Evolutionary conservation across 1,140 invertebrate species (phyloP).

Genomic region (Ooceraea biroi): DNA sequence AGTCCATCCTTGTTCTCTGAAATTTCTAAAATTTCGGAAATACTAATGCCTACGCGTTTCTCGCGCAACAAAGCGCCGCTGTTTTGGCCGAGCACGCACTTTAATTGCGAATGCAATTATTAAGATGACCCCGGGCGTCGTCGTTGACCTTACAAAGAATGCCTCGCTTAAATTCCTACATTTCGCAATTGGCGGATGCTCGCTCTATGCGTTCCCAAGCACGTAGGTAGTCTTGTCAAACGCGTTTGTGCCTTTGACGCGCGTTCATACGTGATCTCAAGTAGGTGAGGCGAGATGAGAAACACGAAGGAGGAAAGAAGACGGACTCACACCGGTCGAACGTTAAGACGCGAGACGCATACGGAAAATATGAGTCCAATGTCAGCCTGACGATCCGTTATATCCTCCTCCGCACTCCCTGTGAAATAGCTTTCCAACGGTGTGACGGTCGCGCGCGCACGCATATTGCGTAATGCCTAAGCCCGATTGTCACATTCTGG

Average conservation of each 20-base stretch:
- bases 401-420: slow-evolving; percentile 17
- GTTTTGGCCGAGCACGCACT: slow-evolving; percentile 27
- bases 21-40: slow-evolving; percentile 33
- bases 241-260: slow-evolving; percentile 39
- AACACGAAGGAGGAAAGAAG: slow-evolving; percentile 1
- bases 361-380: slow-evolving; percentile 77
- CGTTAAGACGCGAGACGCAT: slow-evolving; percentile 73
- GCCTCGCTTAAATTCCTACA: slow-evolving; percentile 77
- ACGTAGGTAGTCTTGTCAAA: slow-evolving; percentile 64
- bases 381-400: slow-evolving; percentile 68
- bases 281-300: background rate
- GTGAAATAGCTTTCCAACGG: slow-evolving; percentile 60
- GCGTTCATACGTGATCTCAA: slow-evolving; percentile 27
- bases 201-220: slow-evolving; percentile 65
- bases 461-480: slow-evolving; percentile 71
- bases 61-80: background rate
- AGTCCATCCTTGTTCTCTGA: background rate
- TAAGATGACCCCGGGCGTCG: slow-evolving; percentile 53
- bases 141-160: slow-evolving; percentile 70
- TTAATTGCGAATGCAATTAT: slow-evolving; percentile 64
- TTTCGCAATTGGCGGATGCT: slow-evolving; percentile 81
- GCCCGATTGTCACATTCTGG: slow-evolving; percentile 62
- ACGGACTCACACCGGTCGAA: background rate
- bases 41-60: slow-evolving; percentile 35
- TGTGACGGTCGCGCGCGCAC: slow-evolving; percentile 64